Conservation (phyloP, 2,113 vertebrate species). For the Rhea pennata region DNA sequence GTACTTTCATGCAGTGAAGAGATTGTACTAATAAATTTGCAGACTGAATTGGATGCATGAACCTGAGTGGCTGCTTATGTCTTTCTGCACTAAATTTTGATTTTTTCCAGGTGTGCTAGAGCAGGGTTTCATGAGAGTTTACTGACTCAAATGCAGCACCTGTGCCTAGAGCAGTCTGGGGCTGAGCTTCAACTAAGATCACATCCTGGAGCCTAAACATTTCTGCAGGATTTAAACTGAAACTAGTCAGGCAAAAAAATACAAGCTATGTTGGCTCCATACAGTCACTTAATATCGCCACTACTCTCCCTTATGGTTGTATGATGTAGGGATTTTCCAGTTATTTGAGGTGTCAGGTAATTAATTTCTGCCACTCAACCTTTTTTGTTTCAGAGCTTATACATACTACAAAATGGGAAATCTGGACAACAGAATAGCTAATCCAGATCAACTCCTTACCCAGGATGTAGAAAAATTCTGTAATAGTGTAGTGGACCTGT, state of each 20-base stretch:
- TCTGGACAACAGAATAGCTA: conserved; percentile 96
- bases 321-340: fast-evolving
- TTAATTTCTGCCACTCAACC: not conserved
- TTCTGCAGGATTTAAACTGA: not conserved
- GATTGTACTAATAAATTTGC: not conserved
- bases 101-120: not conserved
- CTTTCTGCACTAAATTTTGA: not conserved
- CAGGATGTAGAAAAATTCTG: conserved; percentile 99
- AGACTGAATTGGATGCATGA: not conserved
- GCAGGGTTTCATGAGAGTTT: not conserved
- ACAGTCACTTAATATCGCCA: not conserved
- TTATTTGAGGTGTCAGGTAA: not conserved
- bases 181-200: not conserved
- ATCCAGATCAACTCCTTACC: conserved; percentile 95
- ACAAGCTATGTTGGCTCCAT: not conserved
- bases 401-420: conserved; percentile 99
- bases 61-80: not conserved
- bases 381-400: conserved; percentile 82
- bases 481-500: conserved; percentile 97
- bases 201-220: not conserved
- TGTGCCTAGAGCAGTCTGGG: not conserved
- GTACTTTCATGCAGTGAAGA: not conserved
- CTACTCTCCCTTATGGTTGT: not conserved
- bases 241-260: not conserved
- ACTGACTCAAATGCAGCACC: not conserved